Conservation (phyloP, 2,888 invertebrate genomes). For the Cantharis nigra region DNA sequence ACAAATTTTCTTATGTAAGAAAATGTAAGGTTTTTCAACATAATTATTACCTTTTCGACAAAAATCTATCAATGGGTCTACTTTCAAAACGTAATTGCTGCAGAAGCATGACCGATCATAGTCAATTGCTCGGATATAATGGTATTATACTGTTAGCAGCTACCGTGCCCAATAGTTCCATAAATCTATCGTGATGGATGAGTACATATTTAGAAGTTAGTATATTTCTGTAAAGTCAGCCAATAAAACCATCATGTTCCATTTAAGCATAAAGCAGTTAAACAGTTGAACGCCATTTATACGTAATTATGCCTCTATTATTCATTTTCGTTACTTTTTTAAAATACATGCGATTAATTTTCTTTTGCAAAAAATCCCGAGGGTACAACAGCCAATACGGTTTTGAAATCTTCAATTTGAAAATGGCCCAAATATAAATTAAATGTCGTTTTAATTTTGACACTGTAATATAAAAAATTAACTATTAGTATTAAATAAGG, state of each 20-base stretch:
- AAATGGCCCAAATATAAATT: neutral
- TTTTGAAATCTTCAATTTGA: neutral
- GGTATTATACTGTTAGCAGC: slow-evolving; percentile 24
- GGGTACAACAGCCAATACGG: too few relatives aligned
- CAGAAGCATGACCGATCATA: slow-evolving; percentile 34
- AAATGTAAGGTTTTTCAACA: neutral
- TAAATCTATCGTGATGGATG: slow-evolving; percentile 37
- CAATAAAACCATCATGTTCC: slow-evolving; percentile 33
- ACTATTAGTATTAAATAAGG: slow-evolving; percentile 39
- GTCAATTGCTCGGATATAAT: slow-evolving; percentile 33
- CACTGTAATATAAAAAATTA: slow-evolving; percentile 28
- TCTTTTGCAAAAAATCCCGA: too few relatives aligned
- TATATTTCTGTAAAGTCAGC: slow-evolving; percentile 21
- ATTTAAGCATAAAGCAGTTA: slow-evolving; percentile 35
- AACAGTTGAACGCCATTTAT: slow-evolving; percentile 13
- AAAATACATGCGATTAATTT: too few relatives aligned
- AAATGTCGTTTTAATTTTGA: neutral
- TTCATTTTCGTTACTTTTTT: neutral
- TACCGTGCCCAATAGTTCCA: slow-evolving; percentile 36
- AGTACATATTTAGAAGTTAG: slow-evolving; percentile 23
- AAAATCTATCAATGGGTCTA: neutral
- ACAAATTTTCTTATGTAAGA: neutral
- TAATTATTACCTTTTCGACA: neutral
- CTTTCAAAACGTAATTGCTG: slow-evolving; percentile 1
- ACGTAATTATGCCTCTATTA: neutral